Conservation (phyloP, 2,888 invertebrate species). For the Gandaritis pyraliata region DNA sequence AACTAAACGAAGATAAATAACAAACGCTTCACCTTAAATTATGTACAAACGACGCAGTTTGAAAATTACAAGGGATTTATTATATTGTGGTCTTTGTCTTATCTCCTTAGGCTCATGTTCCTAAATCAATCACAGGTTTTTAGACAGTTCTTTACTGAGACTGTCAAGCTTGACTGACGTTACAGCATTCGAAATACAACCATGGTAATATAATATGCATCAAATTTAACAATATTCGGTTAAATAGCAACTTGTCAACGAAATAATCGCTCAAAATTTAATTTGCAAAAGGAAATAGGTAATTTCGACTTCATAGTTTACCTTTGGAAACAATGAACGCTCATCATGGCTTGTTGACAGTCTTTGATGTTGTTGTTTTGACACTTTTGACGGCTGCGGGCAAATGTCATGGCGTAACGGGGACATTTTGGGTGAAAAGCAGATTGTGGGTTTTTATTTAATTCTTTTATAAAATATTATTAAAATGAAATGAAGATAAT, state of each 20-base stretch:
- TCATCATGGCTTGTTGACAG: slow-evolving; percentile 30
- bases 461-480: too few species aligned
- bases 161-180: too few species aligned
- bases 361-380: slow-evolving; percentile 36
- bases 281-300: slow-evolving; percentile 9
- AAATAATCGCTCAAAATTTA: slow-evolving; percentile 4
- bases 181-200: too few species aligned
- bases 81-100: not conserved
- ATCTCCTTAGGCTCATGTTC: too few species aligned
- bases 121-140: too few species aligned
- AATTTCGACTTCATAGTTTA: slow-evolving; percentile 28
- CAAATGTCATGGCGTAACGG: slow-evolving; percentile 20
- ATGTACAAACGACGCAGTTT: slow-evolving; percentile 30
- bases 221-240: too few species aligned
- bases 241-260: not conserved
- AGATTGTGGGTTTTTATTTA: not conserved
- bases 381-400: slow-evolving; percentile 30
- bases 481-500: too few species aligned
- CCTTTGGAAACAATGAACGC: slow-evolving; percentile 31
- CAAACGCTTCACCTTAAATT: slow-evolving; percentile 36
- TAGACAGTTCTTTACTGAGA: not conserved
- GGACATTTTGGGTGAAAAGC: not conserved
- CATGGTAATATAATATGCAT: too few species aligned
- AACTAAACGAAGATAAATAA: slow-evolving; percentile 27
- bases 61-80: slow-evolving; percentile 23